These are phyloP conservation scores for Catamblyrhynchus diadema DNA, from an alignment of 2,797 vertebrate genomes.

Conservation along the genomic window DNA sequence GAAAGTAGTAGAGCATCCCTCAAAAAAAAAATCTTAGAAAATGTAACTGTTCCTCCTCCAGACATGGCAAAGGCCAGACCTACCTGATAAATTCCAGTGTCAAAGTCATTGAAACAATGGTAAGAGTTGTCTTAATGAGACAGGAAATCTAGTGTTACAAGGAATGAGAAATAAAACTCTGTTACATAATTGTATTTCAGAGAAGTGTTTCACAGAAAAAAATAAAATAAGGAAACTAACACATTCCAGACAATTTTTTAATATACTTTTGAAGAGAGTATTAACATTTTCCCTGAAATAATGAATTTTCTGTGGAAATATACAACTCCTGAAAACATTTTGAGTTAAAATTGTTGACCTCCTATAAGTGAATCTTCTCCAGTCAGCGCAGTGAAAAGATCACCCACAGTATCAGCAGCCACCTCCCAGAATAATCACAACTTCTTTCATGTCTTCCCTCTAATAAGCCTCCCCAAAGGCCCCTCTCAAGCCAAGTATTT, in stretches of 20 bases:
- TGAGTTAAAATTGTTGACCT: not conserved
- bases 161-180: not conserved
- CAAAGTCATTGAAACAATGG: not conserved
- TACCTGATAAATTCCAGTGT: not conserved
- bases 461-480: not conserved
- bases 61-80: not conserved
- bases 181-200: not conserved
- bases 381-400: not conserved
- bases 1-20: not conserved
- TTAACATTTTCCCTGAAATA: not conserved
- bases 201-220: not conserved
- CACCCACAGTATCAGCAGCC: not conserved
- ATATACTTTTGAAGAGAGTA: not conserved
- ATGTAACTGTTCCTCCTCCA: not conserved
- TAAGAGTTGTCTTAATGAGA: not conserved
- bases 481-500: slow-evolving; percentile 22
- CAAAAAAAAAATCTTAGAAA: not conserved
- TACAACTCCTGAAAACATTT: not conserved
- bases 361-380: not conserved
- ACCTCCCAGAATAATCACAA: not conserved
- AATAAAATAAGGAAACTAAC: not conserved
- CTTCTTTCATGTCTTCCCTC: slow-evolving; percentile 10
- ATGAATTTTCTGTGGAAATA: not conserved
- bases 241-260: not conserved
- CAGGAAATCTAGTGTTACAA: not conserved